Evolutionary conservation across 2,113 vertebrate species (phyloP), one percentile per base, ranked within the genome.

Genomic region (Mirounga angustirostris): DNA sequence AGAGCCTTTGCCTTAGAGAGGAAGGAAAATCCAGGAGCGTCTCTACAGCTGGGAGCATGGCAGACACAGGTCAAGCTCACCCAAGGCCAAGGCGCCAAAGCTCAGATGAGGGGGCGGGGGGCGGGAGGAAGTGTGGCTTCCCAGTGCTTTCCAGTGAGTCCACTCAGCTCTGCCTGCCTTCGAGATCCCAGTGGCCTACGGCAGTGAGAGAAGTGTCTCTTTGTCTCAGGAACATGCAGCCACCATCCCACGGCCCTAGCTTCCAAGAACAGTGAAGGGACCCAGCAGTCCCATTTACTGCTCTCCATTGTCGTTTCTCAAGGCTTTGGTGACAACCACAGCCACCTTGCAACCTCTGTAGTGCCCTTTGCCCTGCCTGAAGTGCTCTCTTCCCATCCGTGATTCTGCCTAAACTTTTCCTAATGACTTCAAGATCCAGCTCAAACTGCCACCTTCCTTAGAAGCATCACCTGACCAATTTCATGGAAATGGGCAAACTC

Each of bases 151-250:
- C 36, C 26, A 8, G 33, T 10, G 26, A 65, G 14, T 12, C 13
- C 56, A 13, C 58, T 2, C 11, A 54, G 30, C 33, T 21, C 36
- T 8, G 40, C 82, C 83, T n/a, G 54, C 52, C 73, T 83, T 18
- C 0, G 0, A 36, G 81, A 36, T 24, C 69, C 30, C 43, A 26
- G 43, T 0, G 0, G 24, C 12, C 18, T 0, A 19, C 0, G 0
- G 14, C 3, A 50, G 56, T 4, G 59, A 63, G 76, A 80, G 26
- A 58, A n/a, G 40, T 1, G 3, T 28, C 30, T 76, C 22, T 74
- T 71, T 5, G 46, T 15, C 43, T 76, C 33, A 54, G 61, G 69
- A 50, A n/a, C 54, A 24, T 0, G 43, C 14, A 21, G 63, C n/a
- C 50, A 43, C 24, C 16, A 19, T 59, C 40, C 30, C 5, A 40